Base-by-base conservation (phyloP, 2,888 invertebrate species). In the Argynnis bischoffii region DNA sequence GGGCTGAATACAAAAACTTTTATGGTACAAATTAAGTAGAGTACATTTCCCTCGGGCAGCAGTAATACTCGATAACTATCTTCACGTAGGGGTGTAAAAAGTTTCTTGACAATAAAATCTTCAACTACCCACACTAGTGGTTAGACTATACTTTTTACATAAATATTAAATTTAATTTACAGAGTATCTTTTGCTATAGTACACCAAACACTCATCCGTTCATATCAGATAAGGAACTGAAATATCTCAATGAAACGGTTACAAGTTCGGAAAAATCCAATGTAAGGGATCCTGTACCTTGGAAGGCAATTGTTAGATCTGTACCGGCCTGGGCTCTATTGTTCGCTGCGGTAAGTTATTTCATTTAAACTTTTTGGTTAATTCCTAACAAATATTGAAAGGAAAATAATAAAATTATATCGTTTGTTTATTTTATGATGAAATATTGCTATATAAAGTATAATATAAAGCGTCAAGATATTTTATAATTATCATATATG, bases 251-350 rank as follows among this genome's bases (percentile, higher is more conserved):
- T 53, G 94, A 95, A 77, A 93, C 96, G 48, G 94, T 95, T 11
- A 91, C 89, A 0, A 89, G 89, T 63, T 92, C 93, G n/a, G 93
- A 94, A 15, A 93, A 85, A 15, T 87, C 89, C 70, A 91, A 89
- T 70, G 85, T 94, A 1, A 80, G 89, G 69, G 94, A 94, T 55
- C 94, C 94, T 0, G 95, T 95, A 0, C 96, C 96, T 0, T 96
- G 96, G 96, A 94, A 89, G 75, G 93, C 93, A 0, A 95, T 97
- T 48, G 87, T 96, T 1, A 94, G 93, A n/a, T 96, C 94, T 18
- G 89, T 94, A n/a, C 95, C 96, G 0, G 92, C 96, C 63, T 95
- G 96, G 94, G 96, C 96, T 0, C 81, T 97, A 16, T 89, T 96
- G 0, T 94, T 94, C 70, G 96, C 96, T 74, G 96, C 96, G 76